A percentile compares a stretch with the other conserved stretches of the same genome.
phyloP scores from a whole-genome alignment of 2,797 vertebrate species.

The Pangasius macronema region DNA sequence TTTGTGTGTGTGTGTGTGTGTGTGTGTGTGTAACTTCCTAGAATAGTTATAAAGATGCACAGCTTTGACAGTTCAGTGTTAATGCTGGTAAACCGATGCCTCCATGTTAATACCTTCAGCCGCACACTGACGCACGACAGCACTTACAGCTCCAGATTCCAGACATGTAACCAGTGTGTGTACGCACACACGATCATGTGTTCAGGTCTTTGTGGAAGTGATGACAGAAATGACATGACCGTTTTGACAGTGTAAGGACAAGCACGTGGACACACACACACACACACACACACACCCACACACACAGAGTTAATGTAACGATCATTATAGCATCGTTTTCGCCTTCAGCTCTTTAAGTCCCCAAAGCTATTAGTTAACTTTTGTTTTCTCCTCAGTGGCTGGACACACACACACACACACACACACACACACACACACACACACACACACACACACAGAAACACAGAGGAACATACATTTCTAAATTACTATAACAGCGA shows the following conservation, averaged over 20 bases:
- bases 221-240: not conserved
- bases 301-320: not conserved
- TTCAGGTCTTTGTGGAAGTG: not conserved
- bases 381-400: no score
- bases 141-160: not conserved
- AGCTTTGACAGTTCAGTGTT: not conserved
- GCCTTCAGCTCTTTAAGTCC: no score
- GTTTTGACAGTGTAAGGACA: not conserved
- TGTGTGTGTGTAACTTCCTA: not conserved
- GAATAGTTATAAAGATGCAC: not conserved
- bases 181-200: not conserved
- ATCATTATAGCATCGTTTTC: no score
- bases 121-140: not conserved
- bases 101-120: not conserved
- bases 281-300: not conserved
- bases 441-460: no score
- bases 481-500: no score
- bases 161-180: not conserved
- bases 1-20: slow-evolving; percentile 7
- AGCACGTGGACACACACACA: not conserved
- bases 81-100: not conserved
- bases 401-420: no score
- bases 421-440: no score
- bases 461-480: no score
- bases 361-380: no score